Evolutionary conservation across 2,888 invertebrate species (phyloP), one percentile per base, ranked within the genome.

Genomic region (Osedax frankpressi): DNA sequence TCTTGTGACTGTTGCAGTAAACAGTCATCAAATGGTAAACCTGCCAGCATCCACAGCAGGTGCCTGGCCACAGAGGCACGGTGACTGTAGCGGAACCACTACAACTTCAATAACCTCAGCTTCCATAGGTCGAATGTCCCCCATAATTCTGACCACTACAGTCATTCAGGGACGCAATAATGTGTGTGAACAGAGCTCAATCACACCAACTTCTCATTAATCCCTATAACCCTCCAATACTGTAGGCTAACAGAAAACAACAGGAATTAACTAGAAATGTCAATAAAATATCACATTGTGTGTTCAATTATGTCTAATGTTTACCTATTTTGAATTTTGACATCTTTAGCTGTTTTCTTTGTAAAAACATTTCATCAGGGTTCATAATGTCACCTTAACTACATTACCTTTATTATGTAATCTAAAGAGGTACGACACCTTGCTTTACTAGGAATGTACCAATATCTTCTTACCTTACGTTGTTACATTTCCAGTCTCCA

Each of bases 1-100:
- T 65, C 65, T 65, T 65, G 65, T 65, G 65, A 65, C 65, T 65
- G 65, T 65, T 65, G 65, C 19, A n/a, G 65, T 19, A 65, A 65
- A 65, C 65, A 65, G 3, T 62, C 6, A 62, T n/a, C 65, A 65
- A 65, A 2, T 65, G 1, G 65, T 65, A 65, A 65, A n/a, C 14
- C 65, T 25, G 24, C 6, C 24, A 1, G 0, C 25, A 14, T 65
- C 2, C 65, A 65, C 65, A 24, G 65, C 65, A 25, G 65, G 65
- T 19, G 1, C 1, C 1, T 65, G 24, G n/a, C 24, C 11, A 62
- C 6, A 65, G 14, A 14, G 65, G 19, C 65, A 65, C 2, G 0
- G 2, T 24, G 65, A 65, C 11, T 65, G 25, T 2, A 1, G 2
- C 2, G 65, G n/a, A 24, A 65, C 63, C 63, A 62, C 6, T 6